A percentile compares a stretch with the other conserved stretches of the same genome.
phyloP scores from a whole-genome alignment of 1,140 invertebrate species.

The Frieseomelitta varia region DNA sequence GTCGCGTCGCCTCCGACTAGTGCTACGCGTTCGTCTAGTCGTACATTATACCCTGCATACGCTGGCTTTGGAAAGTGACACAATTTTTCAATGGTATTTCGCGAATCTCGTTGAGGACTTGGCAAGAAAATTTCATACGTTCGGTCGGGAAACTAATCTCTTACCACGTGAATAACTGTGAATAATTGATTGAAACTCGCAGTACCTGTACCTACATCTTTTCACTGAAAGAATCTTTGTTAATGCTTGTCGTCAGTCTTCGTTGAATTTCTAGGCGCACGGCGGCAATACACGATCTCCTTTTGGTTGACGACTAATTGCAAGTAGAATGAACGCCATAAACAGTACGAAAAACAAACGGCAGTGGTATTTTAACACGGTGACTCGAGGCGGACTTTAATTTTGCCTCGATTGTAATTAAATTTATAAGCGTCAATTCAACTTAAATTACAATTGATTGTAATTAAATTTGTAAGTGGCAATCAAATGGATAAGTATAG shows the following conservation, averaged over 20 bases:
- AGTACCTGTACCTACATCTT: background rate
- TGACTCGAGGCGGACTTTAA: background rate
- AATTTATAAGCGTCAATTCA: too few relatives aligned
- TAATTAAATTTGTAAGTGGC: too few relatives aligned
- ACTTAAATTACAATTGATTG: too few relatives aligned
- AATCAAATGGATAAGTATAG: too few relatives aligned
- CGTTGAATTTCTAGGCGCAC: slow-evolving; percentile 42
- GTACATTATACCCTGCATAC: background rate
- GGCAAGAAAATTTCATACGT: background rate
- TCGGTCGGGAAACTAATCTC: background rate
- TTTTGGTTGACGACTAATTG: slow-evolving; percentile 44
- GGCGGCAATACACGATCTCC: slow-evolving; percentile 44
- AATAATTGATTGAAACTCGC: background rate
- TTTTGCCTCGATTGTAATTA: too few relatives aligned
- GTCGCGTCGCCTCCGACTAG: slow-evolving; percentile 35
- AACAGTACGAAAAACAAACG: slow-evolving; percentile 47
- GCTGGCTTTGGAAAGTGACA: slow-evolving; percentile 31
- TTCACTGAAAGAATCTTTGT: background rate
- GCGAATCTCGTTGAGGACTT: background rate
- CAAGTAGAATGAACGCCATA: slow-evolving; percentile 67
- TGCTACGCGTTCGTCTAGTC: slow-evolving; percentile 35
- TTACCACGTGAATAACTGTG: background rate
- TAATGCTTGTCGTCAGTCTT: background rate
- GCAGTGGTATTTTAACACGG: background rate
- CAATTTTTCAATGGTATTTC: slow-evolving; percentile 12